These are phyloP conservation scores for Pocillopora damicornis DNA, from an alignment of 64 coral and sea anemone genomes.

Conservation along the genomic window DNA sequence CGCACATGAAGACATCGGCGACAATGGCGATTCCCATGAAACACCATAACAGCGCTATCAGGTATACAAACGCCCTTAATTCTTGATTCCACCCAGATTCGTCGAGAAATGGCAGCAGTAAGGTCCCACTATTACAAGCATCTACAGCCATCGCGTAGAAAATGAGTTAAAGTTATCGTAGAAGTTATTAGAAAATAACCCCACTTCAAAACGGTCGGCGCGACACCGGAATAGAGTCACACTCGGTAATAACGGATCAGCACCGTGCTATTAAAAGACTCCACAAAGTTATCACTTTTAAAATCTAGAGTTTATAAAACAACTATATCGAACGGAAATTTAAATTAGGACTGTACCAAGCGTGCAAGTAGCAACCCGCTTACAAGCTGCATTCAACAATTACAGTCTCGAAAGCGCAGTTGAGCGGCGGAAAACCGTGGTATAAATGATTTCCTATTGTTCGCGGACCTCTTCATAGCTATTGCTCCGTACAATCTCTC, in stretches of 20 bases:
- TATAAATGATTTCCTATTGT: not conserved
- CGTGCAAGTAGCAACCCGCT: not conserved
- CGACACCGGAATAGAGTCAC: not conserved
- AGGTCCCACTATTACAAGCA: slow-evolving; percentile 71
- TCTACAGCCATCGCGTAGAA: slow-evolving; percentile 20
- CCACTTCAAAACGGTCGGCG: not conserved
- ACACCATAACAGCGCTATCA: slow-evolving; percentile 86
- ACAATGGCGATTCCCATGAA: slow-evolving; percentile 95
- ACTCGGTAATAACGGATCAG: too few species aligned
- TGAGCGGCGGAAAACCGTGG: not conserved
- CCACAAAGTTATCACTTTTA: not conserved
- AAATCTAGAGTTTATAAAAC: slow-evolving; percentile 15
- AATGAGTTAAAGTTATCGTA: not conserved
- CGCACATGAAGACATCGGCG: slow-evolving; percentile 97
- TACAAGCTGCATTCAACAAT: not conserved
- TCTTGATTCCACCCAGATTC: slow-evolving; percentile 82
- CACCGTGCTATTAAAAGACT: not conserved
- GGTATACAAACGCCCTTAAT: slow-evolving; percentile 72
- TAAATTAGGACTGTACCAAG: not conserved
- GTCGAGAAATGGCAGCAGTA: slow-evolving; percentile 78
- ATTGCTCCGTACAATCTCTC: not conserved
- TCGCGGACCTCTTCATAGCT: not conserved
- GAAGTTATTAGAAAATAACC: too few species aligned
- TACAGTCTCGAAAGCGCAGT: not conserved
- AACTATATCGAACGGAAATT: slow-evolving; percentile 1